A percentile compares a stretch with the other conserved stretches of the same genome.
Evolutionary conservation across 1,140 invertebrate species (phyloP).

Genomic region (Pachypeltis micranthus): DNA sequence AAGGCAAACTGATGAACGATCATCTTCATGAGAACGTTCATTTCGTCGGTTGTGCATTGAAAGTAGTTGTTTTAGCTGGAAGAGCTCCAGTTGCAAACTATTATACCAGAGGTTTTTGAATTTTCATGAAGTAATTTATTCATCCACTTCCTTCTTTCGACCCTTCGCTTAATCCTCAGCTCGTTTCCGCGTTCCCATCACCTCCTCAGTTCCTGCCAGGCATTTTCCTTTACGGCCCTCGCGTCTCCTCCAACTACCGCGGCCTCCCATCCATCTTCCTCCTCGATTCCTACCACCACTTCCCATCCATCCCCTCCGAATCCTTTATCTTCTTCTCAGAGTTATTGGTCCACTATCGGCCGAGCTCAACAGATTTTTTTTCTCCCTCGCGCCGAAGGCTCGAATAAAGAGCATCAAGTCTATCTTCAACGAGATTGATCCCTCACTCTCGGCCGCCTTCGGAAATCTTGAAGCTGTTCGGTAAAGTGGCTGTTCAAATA

Average conservation of each 20-base stretch:
- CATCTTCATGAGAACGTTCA: no score
- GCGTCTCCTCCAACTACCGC: neutral
- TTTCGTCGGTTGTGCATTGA: no score
- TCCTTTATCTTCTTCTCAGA: slow-evolving; percentile 5
- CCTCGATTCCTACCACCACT: neutral
- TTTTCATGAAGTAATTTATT: neutral
- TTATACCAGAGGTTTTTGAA: no score
- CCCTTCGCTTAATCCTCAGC: neutral
- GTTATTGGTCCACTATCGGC: slow-evolving; percentile 8
- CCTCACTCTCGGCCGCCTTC: neutral
- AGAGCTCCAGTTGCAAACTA: no score
- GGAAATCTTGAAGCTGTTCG: no score
- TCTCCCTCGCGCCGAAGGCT: neutral
- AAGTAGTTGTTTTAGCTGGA: no score
- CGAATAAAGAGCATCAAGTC: slow-evolving; percentile 1
- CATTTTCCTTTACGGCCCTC: neutral
- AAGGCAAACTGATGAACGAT: no score
- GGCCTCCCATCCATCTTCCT: neutral
- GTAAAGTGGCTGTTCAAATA: no score
- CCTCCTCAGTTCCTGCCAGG: neutral
- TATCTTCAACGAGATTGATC: slow-evolving; percentile 1
- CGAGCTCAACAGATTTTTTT: neutral
- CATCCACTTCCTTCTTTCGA: neutral
- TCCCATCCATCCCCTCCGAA: neutral
- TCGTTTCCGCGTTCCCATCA: neutral